Conservation (phyloP, 2,797 vertebrate species). For the Xiphophorus birchmanni region DNA sequence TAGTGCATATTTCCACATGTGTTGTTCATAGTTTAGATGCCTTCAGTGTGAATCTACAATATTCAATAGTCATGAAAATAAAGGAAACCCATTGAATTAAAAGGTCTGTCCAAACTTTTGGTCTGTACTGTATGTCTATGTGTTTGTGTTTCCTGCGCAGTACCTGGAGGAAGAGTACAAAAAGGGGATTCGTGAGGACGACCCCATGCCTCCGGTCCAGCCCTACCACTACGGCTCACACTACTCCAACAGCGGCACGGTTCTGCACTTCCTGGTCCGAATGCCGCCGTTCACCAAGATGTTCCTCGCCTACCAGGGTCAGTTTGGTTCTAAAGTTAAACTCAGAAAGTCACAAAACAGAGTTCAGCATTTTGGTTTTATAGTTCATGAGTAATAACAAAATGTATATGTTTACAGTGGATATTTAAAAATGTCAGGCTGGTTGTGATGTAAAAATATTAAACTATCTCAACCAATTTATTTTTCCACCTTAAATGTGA, state of each 20-base stretch:
- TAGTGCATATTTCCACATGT: too few relatives aligned
- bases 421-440: not conserved
- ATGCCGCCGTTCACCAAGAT: constrained; percentile 99
- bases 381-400: not conserved
- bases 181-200: constrained; percentile 94
- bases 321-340: constrained; percentile 20
- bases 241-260: constrained; percentile 98
- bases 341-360: not conserved
- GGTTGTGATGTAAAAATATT: not conserved
- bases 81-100: too few relatives aligned
- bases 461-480: not conserved
- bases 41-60: too few relatives aligned
- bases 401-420: not conserved
- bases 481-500: not conserved
- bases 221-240: constrained; percentile 99
- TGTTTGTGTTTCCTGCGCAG: constrained; percentile 67
- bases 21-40: too few relatives aligned
- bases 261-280: constrained; percentile 96
- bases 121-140: too few relatives aligned
- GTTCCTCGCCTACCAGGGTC: constrained; percentile 98
- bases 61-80: too few relatives aligned
- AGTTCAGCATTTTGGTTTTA: not conserved
- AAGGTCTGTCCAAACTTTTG: too few relatives aligned
- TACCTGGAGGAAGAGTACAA: constrained; percentile 97
- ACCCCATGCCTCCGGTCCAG: constrained; percentile 98